phyloP scores from a whole-genome alignment of 1,140 invertebrate genomes.

The Lutraria rhynchaena region DNA sequence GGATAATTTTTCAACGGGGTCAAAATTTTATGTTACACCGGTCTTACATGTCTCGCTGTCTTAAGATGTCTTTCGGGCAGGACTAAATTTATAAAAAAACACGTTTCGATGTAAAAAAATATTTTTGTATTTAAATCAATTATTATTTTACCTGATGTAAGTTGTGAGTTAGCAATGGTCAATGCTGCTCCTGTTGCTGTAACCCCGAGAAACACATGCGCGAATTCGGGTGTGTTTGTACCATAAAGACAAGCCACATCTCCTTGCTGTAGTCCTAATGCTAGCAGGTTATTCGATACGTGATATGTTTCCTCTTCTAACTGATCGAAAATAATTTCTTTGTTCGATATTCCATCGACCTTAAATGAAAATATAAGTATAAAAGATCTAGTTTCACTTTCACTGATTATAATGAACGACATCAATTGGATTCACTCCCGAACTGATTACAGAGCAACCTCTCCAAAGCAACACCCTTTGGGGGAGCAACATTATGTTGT shows the following conservation, averaged over 20 bases:
- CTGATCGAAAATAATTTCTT: constrained; percentile 87
- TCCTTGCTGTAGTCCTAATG: constrained; percentile 85
- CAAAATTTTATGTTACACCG: no score
- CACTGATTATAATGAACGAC: neutral
- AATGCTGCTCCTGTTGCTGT: constrained; percentile 87
- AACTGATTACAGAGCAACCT: no score
- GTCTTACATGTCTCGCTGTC: no score
- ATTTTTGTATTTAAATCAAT: no score
- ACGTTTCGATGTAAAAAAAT: no score
- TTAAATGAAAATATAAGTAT: constrained; percentile 23
- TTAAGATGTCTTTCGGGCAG: no score
- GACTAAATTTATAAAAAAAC: no score
- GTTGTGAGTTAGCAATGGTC: constrained; percentile 91
- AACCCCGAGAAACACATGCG: constrained; percentile 87
- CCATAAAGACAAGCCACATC: constrained; percentile 88
- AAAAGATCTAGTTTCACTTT: neutral
- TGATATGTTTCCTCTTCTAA: constrained; percentile 85
- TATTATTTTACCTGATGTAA: constrained; percentile 88
- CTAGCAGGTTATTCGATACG: constrained; percentile 86
- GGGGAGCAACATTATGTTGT: no score
- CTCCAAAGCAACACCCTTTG: no score
- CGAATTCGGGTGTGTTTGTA: constrained; percentile 90
- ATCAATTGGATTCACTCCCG: neutral
- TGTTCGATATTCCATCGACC: constrained; percentile 85
- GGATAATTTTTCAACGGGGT: no score